A percentile compares a stretch with the other conserved stretches of the same genome.
These are phyloP conservation scores for Brachionus plicatilis DNA, from an alignment of 1,140 invertebrate genomes.

Conservation along the genomic window DNA sequence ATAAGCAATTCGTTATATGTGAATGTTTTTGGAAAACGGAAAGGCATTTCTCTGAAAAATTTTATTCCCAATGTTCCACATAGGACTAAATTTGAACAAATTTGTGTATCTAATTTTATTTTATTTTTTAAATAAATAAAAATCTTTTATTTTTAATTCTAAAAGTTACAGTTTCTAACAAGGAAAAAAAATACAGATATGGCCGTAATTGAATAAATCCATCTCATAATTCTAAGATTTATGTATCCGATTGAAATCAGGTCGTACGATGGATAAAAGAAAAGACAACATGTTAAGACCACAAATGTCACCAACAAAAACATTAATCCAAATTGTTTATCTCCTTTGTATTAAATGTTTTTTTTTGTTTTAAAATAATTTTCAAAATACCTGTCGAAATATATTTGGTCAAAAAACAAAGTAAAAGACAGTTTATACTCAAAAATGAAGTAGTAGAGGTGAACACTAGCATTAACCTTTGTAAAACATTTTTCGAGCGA, in stretches of 20 bases:
- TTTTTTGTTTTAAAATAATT: neutral
- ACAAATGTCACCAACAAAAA: neutral
- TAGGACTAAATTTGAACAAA: neutral
- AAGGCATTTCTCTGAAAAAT: slow-evolving; percentile 24
- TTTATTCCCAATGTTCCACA: neutral
- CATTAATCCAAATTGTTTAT: neutral
- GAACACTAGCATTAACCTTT: neutral
- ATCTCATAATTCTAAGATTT: slow-evolving; percentile 12
- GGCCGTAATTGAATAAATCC: slow-evolving; percentile 9
- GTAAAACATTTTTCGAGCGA: neutral
- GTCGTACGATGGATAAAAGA: slow-evolving; percentile 31
- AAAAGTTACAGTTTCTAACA: slow-evolving; percentile 3
- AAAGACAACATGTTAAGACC: slow-evolving; percentile 16
- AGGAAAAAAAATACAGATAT: slow-evolving; percentile 25
- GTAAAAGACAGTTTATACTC: neutral
- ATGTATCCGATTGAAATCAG: neutral
- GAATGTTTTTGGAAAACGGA: slow-evolving; percentile 26
- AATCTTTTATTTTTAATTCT: neutral
- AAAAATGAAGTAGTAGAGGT: neutral
- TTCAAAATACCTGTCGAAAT: neutral
- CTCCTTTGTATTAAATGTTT: neutral
- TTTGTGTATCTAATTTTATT: neutral
- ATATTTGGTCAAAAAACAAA: slow-evolving; percentile 27
- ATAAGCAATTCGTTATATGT: slow-evolving; percentile 2
- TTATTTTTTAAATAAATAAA: neutral